Evolutionary conservation across 2,888 invertebrate species (phyloP).

Genomic region (Nemapogon koenigi): DNA sequence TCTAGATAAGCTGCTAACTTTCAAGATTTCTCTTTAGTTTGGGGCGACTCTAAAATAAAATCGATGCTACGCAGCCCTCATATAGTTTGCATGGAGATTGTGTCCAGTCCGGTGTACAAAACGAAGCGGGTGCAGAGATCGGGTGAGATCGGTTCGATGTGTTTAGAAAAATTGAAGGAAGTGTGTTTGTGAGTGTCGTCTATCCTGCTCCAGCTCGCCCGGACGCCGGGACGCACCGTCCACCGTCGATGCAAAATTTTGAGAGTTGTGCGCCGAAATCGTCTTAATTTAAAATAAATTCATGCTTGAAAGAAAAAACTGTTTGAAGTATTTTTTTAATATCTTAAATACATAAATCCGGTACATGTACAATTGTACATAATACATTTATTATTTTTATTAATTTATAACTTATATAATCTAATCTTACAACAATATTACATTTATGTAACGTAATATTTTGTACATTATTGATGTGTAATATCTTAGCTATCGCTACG

Average conservation of each 20-base stretch:
- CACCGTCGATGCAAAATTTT: constrained; percentile 42
- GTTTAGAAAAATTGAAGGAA: constrained; percentile 36
- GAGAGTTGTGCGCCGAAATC: constrained; percentile 35
- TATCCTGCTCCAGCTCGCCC: constrained; percentile 23
- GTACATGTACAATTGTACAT: too few relatives aligned
- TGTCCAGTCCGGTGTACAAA: constrained; percentile 25
- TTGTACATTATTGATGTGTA: too few relatives aligned
- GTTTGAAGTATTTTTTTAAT: too few relatives aligned
- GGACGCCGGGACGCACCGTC: constrained; percentile 21
- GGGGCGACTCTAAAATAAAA: constrained; percentile 25
- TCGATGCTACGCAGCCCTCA: constrained; percentile 54
- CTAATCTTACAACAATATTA: not conserved
- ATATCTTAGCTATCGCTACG: too few relatives aligned
- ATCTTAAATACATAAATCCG: too few relatives aligned
- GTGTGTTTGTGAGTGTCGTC: constrained; percentile 23
- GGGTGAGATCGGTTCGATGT: constrained; percentile 19
- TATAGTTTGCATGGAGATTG: constrained; percentile 59
- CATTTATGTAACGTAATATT: not conserved
- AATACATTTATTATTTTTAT: not conserved
- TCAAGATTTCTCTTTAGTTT: not conserved
- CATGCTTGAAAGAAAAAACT: too few relatives aligned
- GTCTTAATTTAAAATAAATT: too few relatives aligned
- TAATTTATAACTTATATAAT: not conserved
- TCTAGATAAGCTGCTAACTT: not conserved
- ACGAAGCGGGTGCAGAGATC: constrained; percentile 10